phyloP scores from a whole-genome alignment of 1,140 invertebrate genomes.

The Drosophila funebris region DNA sequence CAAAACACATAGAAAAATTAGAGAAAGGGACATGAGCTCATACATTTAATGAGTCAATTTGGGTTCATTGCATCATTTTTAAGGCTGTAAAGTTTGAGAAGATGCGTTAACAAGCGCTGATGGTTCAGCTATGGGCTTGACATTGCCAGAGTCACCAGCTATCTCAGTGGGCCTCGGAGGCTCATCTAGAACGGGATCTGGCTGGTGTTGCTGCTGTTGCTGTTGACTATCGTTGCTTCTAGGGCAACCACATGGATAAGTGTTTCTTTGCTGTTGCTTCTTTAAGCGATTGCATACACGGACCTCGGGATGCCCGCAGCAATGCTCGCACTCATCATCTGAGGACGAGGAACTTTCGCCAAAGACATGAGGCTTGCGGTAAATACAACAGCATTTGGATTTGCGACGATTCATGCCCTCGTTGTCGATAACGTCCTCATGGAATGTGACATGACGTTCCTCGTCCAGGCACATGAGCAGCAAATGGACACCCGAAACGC shows the following conservation, averaged over 20 bases:
- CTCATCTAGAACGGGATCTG: background rate
- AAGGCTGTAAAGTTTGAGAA: background rate
- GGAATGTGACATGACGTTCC: conserved; percentile 93
- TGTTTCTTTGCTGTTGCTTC: conserved; percentile 24
- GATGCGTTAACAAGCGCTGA: background rate
- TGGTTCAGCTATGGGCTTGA: background rate
- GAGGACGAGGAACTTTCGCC: conserved; percentile 92
- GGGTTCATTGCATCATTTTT: background rate
- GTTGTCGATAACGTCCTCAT: conserved; percentile 94
- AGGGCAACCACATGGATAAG: background rate
- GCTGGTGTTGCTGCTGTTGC: background rate
- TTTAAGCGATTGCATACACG: conserved; percentile 85
- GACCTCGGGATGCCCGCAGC: conserved; percentile 91
- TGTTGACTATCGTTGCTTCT: background rate
- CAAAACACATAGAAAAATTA: background rate
- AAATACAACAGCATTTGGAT: conserved; percentile 97
- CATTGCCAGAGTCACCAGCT: background rate
- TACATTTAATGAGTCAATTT: background rate
- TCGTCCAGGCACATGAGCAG: conserved; percentile 87
- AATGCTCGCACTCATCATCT: conserved; percentile 93
- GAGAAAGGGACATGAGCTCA: background rate
- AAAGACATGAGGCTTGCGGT: conserved; percentile 91
- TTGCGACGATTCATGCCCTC: conserved; percentile 96
- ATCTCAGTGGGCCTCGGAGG: background rate
- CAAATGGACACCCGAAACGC: conserved; percentile 33